Evolutionary conservation across 92 coral and sea anemone species (phyloP), one percentile per base, ranked within the genome.

Genomic region (Desmophyllum pertusum): DNA sequence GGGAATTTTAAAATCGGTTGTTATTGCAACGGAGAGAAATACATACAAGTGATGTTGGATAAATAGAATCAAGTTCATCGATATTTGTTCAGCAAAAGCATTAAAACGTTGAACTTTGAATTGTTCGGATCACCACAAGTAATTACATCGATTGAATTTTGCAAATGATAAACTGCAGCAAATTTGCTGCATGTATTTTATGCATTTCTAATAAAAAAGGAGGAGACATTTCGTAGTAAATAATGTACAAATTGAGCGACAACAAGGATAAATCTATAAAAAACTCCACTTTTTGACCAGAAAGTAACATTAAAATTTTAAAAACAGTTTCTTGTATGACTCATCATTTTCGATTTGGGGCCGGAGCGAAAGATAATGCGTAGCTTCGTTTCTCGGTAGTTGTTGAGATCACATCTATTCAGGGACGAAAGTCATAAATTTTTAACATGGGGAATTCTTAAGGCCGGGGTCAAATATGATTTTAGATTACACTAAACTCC

Each of bases 351-450:
- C 10, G 31, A 17, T 41, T 72, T 21, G 45, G 69, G 15, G 25
- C n/a, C n/a, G 35, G 6, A 19, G 5, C 25, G 36, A 19, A 51
- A 31, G 1, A 17, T 18, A 55, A 51, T 35, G 31, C 7, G 46
- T 11, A 59, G 68, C 10, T 55, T 21, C 2, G 55, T 19, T 19
- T 29, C 4, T 19, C n/a, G n/a, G 53, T 15, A 1, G 50, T 25
- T 15, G 17, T 9, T 40, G 42, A 64, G 64, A 59, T 55, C 81
- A 41, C 13, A 31, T 66, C 64, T n/a, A 48, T 65, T 46, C 64
- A 46, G 76, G 84, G 84, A 68, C 84, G 27, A 52, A 80, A 68
- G 59, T 68, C 76, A 80, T 80, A 50, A 80, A 80, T 80, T 80
- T 67, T 80, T 50, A 80, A 68, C 81, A 42, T 67, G 25, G n/a